phyloP scores from a whole-genome alignment of 2,888 invertebrate species.

The Sympetrum striolatum region DNA sequence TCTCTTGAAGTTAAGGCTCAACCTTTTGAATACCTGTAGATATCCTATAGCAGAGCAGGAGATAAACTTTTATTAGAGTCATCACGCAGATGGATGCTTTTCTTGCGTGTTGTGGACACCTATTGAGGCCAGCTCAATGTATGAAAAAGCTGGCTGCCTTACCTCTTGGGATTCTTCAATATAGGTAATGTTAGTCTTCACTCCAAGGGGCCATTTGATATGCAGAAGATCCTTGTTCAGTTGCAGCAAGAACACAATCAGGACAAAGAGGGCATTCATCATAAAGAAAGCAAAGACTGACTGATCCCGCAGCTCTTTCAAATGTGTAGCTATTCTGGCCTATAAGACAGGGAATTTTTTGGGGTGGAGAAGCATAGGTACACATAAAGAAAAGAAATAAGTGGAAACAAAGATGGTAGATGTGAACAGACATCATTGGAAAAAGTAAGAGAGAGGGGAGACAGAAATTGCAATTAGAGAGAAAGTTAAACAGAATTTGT shows the following conservation, averaged over 20 bases:
- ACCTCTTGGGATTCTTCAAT: conserved; percentile 91
- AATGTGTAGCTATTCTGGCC: conserved; percentile 88
- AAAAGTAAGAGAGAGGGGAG: not conserved
- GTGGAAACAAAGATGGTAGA: not conserved
- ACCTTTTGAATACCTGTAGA: not conserved
- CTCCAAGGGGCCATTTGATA: conserved; percentile 95
- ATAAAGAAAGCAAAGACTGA: conserved; percentile 97
- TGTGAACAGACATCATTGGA: not conserved
- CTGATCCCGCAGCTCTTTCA: conserved; percentile 94
- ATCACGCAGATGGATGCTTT: not conserved
- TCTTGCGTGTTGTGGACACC: not conserved
- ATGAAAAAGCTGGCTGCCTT: conserved; percentile 61
- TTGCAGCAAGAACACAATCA: conserved; percentile 98
- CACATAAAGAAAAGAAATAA: not conserved
- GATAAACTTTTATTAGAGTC: not conserved
- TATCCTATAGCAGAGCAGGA: not conserved
- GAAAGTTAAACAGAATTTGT: not conserved
- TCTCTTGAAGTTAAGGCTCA: not conserved
- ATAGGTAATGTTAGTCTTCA: conserved; percentile 91
- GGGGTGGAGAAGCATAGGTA: conserved; percentile 51
- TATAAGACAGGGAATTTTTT: conserved; percentile 63
- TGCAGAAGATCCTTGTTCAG: conserved; percentile 96
- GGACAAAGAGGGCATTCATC: conserved; percentile 97
- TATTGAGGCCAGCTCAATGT: not conserved
- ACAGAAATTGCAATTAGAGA: not conserved